phyloP scores from a whole-genome alignment of 2,797 vertebrate genomes.

The Sandelia bainsii region DNA sequence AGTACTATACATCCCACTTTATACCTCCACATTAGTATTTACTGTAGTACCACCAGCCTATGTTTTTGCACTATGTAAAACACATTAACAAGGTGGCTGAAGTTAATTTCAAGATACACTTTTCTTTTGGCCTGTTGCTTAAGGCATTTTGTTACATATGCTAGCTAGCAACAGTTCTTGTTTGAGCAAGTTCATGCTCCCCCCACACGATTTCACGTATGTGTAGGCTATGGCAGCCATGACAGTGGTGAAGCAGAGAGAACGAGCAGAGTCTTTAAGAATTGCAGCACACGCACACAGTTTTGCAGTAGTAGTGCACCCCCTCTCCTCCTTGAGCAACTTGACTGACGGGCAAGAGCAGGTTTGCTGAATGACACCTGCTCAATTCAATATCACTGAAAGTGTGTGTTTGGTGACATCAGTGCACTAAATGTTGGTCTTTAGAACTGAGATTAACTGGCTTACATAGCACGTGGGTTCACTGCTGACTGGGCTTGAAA shows the following conservation, averaged over 20 bases:
- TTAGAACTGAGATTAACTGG: slow-evolving; percentile 16
- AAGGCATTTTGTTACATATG: slow-evolving; percentile 52
- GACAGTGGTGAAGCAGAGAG: slow-evolving; percentile 39
- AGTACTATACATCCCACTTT: background rate
- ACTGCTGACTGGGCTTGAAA: slow-evolving; percentile 28
- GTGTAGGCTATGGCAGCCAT: slow-evolving; percentile 38
- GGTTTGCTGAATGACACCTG: slow-evolving; percentile 74
- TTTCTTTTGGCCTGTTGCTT: slow-evolving; percentile 44
- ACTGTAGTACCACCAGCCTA: background rate
- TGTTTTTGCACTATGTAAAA: slow-evolving; percentile 20
- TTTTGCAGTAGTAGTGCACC: slow-evolving; percentile 36
- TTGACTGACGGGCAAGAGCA: slow-evolving; percentile 71
- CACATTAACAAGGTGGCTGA: background rate
- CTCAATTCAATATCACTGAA: slow-evolving; percentile 53
- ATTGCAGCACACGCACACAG: slow-evolving; percentile 33
- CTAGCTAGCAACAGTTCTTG: slow-evolving; percentile 55
- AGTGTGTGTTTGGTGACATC: slow-evolving; percentile 53
- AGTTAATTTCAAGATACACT: slow-evolving; percentile 22
- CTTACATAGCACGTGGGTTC: slow-evolving; percentile 2
- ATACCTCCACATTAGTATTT: slow-evolving; percentile 1
- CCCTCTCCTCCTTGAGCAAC: slow-evolving; percentile 29
- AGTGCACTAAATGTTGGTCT: slow-evolving; percentile 38
- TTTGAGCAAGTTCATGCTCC: slow-evolving; percentile 60
- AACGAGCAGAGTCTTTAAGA: slow-evolving; percentile 22
- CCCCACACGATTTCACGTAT: slow-evolving; percentile 10